A percentile compares a stretch with the other conserved stretches of the same genome.
phyloP scores from a whole-genome alignment of 2,113 vertebrate species.

The Dolichotis patagonum region DNA sequence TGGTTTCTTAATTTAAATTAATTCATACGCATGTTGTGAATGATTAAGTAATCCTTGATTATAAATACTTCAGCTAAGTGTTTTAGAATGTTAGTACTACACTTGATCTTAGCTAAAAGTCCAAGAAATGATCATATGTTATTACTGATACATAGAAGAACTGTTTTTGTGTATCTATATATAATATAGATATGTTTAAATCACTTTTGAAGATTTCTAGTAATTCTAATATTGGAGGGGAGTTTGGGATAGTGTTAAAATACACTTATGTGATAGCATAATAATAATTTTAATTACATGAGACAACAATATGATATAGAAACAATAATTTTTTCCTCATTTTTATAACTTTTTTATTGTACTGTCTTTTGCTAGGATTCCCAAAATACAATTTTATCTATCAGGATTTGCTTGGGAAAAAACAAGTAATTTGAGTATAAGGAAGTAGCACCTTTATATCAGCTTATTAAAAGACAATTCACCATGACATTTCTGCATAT shows the following conservation, averaged over 20 bases:
- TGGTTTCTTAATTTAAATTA: conserved; percentile 8
- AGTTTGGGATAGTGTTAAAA: neutral
- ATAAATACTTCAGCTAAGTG: neutral
- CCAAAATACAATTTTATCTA: neutral
- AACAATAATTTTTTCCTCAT: neutral
- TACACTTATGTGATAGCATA: neutral
- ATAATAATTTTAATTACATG: conserved; percentile 5
- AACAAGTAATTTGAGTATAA: neutral
- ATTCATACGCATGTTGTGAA: neutral
- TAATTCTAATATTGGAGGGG: neutral
- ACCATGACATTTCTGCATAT: neutral
- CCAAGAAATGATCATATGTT: neutral
- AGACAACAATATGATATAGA: neutral
- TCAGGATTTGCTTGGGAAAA: neutral
- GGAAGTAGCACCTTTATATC: neutral
- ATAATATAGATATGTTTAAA: neutral
- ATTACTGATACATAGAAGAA: neutral
- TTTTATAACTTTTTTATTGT: conserved; percentile 14
- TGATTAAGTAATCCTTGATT: neutral
- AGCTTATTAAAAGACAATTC: neutral
- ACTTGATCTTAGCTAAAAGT: too few relatives aligned
- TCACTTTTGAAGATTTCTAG: neutral
- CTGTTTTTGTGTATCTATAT: neutral
- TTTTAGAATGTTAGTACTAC: neutral
- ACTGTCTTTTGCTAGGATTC: neutral